These are phyloP conservation scores for Chrysomallon squamiferum DNA, from an alignment of 1,140 invertebrate genomes.

Conservation along the genomic window DNA sequence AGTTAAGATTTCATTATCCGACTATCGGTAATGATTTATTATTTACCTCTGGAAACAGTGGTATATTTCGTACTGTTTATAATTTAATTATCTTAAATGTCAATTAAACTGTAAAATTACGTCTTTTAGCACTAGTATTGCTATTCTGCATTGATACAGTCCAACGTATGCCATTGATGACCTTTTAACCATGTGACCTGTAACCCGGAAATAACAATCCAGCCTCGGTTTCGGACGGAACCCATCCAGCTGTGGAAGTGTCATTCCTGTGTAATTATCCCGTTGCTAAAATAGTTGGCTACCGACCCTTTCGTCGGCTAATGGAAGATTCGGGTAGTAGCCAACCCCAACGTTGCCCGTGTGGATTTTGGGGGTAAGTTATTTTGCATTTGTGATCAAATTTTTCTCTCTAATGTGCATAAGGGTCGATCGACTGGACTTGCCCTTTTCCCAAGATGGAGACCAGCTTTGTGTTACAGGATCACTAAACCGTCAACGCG, in stretches of 20 bases:
- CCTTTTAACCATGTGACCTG: conserved; percentile 12
- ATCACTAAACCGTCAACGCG: no score
- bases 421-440: conserved; percentile 11
- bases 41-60: no score
- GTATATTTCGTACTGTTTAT: no score
- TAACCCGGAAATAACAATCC: conserved; percentile 30
- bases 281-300: conserved; percentile 16
- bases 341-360: conserved; percentile 53
- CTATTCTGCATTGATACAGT: no score
- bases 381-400: not conserved
- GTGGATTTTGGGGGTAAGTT: conserved; percentile 61
- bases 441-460: conserved; percentile 10
- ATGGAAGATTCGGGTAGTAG: conserved; percentile 60
- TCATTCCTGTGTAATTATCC: conserved; percentile 15
- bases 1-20: no score
- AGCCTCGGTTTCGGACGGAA: conserved; percentile 39
- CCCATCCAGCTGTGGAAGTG: conserved; percentile 40
- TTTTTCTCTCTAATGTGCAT: conserved; percentile 3
- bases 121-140: no score
- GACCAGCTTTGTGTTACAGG: conserved; percentile 2
- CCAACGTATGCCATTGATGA: no score
- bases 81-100: no score
- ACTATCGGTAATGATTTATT: no score
- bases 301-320: conserved; percentile 6
- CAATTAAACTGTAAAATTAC: no score